Conservation (phyloP, 2,797 vertebrate genomes). For the Apogon hyalosoma region DNA sequence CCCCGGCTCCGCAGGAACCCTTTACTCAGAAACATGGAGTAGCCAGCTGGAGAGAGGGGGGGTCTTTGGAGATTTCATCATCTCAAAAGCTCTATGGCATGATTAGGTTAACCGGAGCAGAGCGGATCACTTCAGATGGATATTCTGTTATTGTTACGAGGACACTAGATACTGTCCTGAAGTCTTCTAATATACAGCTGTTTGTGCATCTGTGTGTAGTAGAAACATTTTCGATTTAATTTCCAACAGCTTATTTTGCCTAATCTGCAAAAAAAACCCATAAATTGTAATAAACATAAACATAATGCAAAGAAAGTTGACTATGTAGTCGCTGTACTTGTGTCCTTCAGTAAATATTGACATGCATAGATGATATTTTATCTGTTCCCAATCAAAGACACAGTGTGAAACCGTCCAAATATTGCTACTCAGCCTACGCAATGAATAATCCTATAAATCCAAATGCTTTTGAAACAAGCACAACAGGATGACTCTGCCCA, state of each 20-base stretch:
- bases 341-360: neutral
- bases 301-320: slow-evolving; percentile 1
- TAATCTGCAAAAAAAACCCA: no score
- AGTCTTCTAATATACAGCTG: neutral
- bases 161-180: neutral
- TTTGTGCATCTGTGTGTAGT: neutral
- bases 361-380: slow-evolving; percentile 8
- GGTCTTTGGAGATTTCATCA: slow-evolving; percentile 69
- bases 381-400: slow-evolving; percentile 64
- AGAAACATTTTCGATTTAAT: neutral
- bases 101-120: slow-evolving; percentile 51
- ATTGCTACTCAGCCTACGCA: slow-evolving; percentile 72
- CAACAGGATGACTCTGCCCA: slow-evolving; percentile 70
- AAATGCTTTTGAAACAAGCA: slow-evolving; percentile 78
- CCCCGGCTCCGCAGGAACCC: slow-evolving; percentile 53
- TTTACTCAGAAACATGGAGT: slow-evolving; percentile 61
- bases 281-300: neutral
- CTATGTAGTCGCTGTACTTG: neutral
- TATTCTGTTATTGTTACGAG: slow-evolving; percentile 29
- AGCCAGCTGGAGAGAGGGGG: slow-evolving; percentile 66
- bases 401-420: slow-evolving; percentile 74
- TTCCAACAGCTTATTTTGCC: no score
- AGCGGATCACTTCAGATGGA: slow-evolving; percentile 31
- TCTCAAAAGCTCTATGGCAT: slow-evolving; percentile 68
- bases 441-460: slow-evolving; percentile 83